Conservation (phyloP, 2,888 invertebrate species). For the Strigamia maritima region DNA sequence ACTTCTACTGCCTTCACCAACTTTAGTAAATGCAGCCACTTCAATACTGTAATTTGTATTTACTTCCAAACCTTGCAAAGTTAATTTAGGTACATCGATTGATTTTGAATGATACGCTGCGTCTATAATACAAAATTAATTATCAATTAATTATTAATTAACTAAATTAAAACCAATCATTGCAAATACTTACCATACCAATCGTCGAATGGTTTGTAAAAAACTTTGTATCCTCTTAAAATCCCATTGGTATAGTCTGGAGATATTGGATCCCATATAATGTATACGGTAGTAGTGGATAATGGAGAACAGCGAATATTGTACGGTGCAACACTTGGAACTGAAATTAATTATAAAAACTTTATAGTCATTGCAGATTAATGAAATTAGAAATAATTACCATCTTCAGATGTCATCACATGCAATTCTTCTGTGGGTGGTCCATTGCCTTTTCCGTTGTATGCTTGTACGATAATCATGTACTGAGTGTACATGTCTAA, state of each 20-base stretch:
- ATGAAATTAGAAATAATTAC: not conserved
- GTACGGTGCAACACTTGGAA: conserved; percentile 54
- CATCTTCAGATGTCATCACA: conserved; percentile 38
- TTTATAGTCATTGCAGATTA: not conserved
- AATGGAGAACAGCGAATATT: conserved; percentile 52
- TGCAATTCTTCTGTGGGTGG: conserved; percentile 22
- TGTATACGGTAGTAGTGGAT: conserved; percentile 52
- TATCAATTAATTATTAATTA: not conserved
- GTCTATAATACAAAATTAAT: not conserved
- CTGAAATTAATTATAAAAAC: conserved; percentile 45
- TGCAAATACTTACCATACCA: conserved; percentile 42
- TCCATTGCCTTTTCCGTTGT: conserved; percentile 25
- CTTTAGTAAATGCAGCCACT: conserved; percentile 76
- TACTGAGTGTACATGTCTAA: conserved; percentile 36
- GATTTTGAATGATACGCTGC: conserved; percentile 35
- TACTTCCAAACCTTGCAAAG: conserved; percentile 60
- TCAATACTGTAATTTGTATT: conserved; percentile 85
- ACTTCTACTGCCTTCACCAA: conserved; percentile 78
- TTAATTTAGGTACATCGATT: conserved; percentile 9
- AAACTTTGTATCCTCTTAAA: conserved; percentile 68
- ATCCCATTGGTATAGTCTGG: conserved; percentile 54
- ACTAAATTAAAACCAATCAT: not conserved
- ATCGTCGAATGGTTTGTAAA: conserved; percentile 57
- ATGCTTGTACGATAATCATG: conserved; percentile 20
- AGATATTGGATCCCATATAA: conserved; percentile 54